Base-by-base conservation (phyloP, 2,797 vertebrate species). In the Megalops cyprinoides region DNA sequence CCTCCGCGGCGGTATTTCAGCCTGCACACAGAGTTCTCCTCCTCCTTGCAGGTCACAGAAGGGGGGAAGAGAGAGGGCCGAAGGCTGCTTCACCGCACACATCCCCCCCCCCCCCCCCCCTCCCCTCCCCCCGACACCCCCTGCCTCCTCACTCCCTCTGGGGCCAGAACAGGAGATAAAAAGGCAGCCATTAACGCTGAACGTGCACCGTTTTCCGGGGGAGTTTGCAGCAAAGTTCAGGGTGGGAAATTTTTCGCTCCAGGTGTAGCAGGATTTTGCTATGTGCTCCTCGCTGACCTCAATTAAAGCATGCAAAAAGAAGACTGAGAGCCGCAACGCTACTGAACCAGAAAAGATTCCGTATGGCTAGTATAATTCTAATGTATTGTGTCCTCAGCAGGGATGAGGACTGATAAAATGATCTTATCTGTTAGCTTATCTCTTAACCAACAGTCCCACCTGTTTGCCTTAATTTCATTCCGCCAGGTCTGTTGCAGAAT, bases 21-120 rank as follows among this genome's bases (percentile, higher is more conserved):
- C 15, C 60, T 12, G 1, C 60, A 34, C 25, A 34, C 1, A 34
- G 25, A 12, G 9, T 51, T 9, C 51, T 53, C 60, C 28, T n/a
- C 60, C 12, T 3, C 56, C 56, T 7, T 8, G 3, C 20, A 60
- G 58, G 58, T 31, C 25, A 60, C 5, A 7, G n/a, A n/a, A n/a
- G 20, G 55, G 49, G 55, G 55, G 20, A 7, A 28, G 2, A 25
- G 58, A 15, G 31, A 60, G 25, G 58, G 58, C 58, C n/a, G 6
- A 1, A 12, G 58, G 58, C 58, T 60, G 25, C 25, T 60, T 28
- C 25, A 31, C n/a, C 1, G 25, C 31, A 12, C 8, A n/a, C n/a
- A 56, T 58, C 56, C 23, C 28, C 56, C 56, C n/a, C 56, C 3
- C 56, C 3, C 1, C 62, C 80, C 82, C 77, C 74, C 51, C 51